Base-by-base conservation (phyloP, 92 coral and sea anemone genomes). In the Siderastrea siderea region DNA sequence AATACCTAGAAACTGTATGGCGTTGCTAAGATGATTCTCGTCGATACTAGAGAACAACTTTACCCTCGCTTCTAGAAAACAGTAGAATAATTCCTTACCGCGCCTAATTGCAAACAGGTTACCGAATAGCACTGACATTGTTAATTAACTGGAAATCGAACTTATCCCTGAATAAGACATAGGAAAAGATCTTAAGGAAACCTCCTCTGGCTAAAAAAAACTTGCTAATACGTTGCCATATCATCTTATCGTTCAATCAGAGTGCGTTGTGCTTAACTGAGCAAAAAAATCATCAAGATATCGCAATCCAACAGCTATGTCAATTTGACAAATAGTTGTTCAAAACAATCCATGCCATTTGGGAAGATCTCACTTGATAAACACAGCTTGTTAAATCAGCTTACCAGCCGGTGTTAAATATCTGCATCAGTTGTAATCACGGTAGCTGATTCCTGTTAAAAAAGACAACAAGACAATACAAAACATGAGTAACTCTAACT, bases 21-120 rank as follows among this genome's bases (percentile, higher is more conserved):
- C 71, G 47, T 26, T 19, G 6, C 71, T 26, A 9, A 26, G 46
- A 43, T 6, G 46, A 67, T 43, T 8, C 1, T 67, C 71, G 47
- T 67, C 12, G 7, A 43, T 7, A 47, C 47, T 67, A 26, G 47
- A 43, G 49, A 67, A 67, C 13, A 67, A 43, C 47, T 67, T 67
- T 17, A 26, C 71, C 47, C 47, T 67, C 71, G 47, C 71, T 5
- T 67, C 71, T 67, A 67, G 47, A 10, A 67, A 67, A 67, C 71
- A 67, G 71, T 67, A 67, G 45, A 67, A 67, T 7, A 43, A 7
- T 67, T 67, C 71, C 47, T 67, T 5, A 6, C 46, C 71, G 13
- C 71, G 71, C 71, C 7, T 67, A 2, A 67, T 44, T 5, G 47
- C 1, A 6, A 26, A 38, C 13, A 67, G 15, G 26, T 67, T 67